Base-by-base conservation (phyloP, 1,140 invertebrate species). In the Pseudobourletiella spinata region DNA sequence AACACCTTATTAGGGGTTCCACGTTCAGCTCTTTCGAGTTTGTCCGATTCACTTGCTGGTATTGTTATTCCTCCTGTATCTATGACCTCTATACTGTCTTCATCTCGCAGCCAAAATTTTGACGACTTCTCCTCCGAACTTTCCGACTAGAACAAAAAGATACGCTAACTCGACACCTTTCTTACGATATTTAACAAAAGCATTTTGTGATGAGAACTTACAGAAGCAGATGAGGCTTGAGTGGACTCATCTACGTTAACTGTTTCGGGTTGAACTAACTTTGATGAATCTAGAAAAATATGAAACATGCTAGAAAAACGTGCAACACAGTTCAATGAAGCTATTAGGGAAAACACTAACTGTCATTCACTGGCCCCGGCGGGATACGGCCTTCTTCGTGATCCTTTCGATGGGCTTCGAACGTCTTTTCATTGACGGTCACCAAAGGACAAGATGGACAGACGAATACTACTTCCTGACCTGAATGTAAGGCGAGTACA, bases 401-500 rank as follows among this genome's bases (percentile, higher is more conserved):
- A 66, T 80, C 78, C 46, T 75, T 75, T 29, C 80, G 60, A 66
- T 85, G 84, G 44, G 79, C 76, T 28, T 76, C 65, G 64, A 77
- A 83, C 54, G 74, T 77, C 51, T 79, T 75, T 67, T 82, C 77
- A 67, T 81, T 84, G 1, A 85, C 80, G 4, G 81, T 81, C 67
- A 78, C 77, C 71, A 79, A 84, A 11, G 77, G 71, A 72, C 84
- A 86, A 14, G 77, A 58, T 14, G 77, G 73, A 72, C 84, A 86
- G 20, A 74, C 71, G 71, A 79, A 83, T 35, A 83, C 76, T 18
- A 78, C 70, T 22, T 76, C 73, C 20, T 71, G 44, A 22, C 73
- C 76, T 14, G 83, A 83, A 75, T 86, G 85, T 68, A 82, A 83
- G 56, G 77, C 80, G 62, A 78, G 76, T 48, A 86, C 74, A 72